phyloP scores from a whole-genome alignment of 2,113 vertebrate genomes.

The Perca flavescens region DNA sequence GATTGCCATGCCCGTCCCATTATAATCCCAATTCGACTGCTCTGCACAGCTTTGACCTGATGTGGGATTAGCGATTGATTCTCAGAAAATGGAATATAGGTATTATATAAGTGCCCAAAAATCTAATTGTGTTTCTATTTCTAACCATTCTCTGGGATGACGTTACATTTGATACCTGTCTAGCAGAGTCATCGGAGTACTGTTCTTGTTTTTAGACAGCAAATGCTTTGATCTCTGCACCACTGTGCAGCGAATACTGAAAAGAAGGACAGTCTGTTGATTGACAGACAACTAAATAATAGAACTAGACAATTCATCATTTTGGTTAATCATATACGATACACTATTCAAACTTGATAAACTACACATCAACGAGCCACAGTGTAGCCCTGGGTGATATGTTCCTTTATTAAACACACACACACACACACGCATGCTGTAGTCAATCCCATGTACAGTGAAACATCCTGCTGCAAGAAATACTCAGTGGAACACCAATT shows the following conservation, averaged over 20 bases:
- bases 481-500: not conserved
- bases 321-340: not conserved
- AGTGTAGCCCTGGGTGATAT: not conserved
- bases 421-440: not conserved
- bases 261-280: not conserved
- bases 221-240: constrained; percentile 21
- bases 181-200: constrained; percentile 24
- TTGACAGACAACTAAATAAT: not conserved
- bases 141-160: constrained; percentile 1
- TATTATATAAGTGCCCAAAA: not conserved
- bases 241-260: constrained; percentile 32
- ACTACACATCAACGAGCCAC: not conserved
- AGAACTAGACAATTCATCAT: not conserved
- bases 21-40: constrained; percentile 40
- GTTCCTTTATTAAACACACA: not conserved
- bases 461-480: not conserved
- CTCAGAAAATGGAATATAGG: constrained; percentile 17
- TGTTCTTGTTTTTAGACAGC: constrained; percentile 23
- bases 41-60: constrained; percentile 35
- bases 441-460: not conserved
- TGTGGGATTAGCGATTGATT: constrained; percentile 49
- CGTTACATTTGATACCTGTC: constrained; percentile 23
- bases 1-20: constrained; percentile 8
- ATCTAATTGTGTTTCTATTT: not conserved
- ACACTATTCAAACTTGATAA: not conserved